phyloP scores from a whole-genome alignment of 2,797 vertebrate genomes.

The Pangasius macronema region DNA sequence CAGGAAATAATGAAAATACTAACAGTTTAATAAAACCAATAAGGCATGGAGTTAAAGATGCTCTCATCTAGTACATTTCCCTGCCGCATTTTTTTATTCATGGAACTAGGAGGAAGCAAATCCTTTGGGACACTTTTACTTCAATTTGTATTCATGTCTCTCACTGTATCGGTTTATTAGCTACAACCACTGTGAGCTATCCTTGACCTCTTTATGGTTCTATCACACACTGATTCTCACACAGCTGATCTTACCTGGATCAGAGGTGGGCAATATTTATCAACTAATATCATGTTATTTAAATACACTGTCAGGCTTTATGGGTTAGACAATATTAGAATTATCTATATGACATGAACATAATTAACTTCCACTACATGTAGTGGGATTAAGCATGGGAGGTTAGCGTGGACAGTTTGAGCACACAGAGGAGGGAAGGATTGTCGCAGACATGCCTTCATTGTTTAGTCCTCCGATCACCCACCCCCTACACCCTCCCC shows the following conservation, averaged over 20 bases:
- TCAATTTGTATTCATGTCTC: not conserved
- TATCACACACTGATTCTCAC: not conserved
- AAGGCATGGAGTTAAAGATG: constrained; percentile 15
- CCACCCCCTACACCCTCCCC: too few species aligned
- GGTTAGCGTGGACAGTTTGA: constrained; percentile 29
- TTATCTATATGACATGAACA: not conserved
- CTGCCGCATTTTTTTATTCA: constrained; percentile 2
- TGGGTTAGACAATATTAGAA: not conserved
- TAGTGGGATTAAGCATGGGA: constrained; percentile 40
- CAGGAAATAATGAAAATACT: not conserved
- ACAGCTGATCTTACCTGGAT: not conserved
- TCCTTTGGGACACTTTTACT: constrained; percentile 1
- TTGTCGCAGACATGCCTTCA: constrained; percentile 4
- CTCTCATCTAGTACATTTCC: not conserved
- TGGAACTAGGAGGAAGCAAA: not conserved
- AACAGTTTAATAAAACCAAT: not conserved
- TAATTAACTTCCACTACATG: not conserved
- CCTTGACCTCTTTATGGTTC: not conserved
- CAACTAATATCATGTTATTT: not conserved
- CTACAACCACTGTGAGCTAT: not conserved
- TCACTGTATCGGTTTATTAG: not conserved
- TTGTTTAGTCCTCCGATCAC: constrained; percentile 31
- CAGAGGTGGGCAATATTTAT: not conserved
- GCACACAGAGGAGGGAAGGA: constrained; percentile 19
- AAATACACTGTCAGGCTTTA: not conserved